Evolutionary conservation across 2,113 vertebrate genomes (phyloP).

Genomic region (Sisor rabdophorus): DNA sequence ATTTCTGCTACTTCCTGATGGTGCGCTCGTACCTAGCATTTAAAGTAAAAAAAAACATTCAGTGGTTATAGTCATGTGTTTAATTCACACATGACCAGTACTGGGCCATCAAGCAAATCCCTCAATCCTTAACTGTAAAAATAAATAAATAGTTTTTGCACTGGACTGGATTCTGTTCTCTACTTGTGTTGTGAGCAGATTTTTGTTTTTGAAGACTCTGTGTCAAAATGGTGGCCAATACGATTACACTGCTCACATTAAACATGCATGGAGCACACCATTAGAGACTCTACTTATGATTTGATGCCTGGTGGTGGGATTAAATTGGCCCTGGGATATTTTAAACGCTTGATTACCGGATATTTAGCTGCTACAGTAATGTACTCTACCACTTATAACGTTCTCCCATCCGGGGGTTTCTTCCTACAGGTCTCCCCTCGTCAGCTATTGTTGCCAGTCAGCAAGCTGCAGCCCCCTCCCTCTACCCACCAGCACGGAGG

Average conservation of each 20-base stretch:
- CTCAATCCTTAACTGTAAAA: too few species aligned
- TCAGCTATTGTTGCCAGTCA: slow-evolving; percentile 93
- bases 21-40: neutral
- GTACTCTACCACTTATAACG: neutral
- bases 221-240: neutral
- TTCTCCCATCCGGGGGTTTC: neutral
- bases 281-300: neutral
- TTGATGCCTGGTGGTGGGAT: neutral
- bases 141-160: too few species aligned
- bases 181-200: neutral
- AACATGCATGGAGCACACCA: neutral
- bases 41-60: too few species aligned
- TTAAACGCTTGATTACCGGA: neutral
- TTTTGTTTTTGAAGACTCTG: too few species aligned
- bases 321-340: neutral
- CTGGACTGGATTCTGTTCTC: neutral
- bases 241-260: neutral
- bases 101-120: too few species aligned
- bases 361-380: neutral
- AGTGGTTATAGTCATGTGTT: too few species aligned
- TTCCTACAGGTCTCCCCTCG: slow-evolving; percentile 84
- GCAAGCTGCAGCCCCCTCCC: slow-evolving; percentile 80
- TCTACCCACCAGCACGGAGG: slow-evolving; percentile 90
- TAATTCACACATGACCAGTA: too few species aligned
- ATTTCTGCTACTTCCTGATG: neutral